Conservation (phyloP, 2,888 invertebrate species). For the Drosophila niveifrons region DNA sequence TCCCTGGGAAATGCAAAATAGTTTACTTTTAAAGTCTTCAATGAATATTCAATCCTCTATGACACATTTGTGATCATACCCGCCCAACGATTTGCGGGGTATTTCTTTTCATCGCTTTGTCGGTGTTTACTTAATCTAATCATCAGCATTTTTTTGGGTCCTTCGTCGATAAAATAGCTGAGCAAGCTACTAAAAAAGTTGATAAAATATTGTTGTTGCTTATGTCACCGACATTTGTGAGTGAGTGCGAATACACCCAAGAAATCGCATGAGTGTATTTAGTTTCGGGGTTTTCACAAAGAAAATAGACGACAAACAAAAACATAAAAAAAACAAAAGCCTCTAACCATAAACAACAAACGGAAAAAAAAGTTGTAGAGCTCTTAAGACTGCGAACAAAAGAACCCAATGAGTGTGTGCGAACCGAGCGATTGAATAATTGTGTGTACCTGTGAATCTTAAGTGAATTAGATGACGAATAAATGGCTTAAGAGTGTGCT, state of each 20-base stretch:
- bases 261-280: slow-evolving; percentile 6
- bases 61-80: too few species aligned
- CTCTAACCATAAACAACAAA: not conserved
- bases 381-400: slow-evolving; percentile 20
- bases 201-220: slow-evolving; percentile 53
- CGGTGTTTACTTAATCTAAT: slow-evolving; percentile 63
- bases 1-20: not conserved
- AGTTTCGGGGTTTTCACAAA: slow-evolving; percentile 26
- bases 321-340: not conserved
- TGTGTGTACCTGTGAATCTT: slow-evolving; percentile 3
- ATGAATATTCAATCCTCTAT: too few species aligned
- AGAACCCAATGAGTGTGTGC: slow-evolving; percentile 20
- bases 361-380: slow-evolving; percentile 9
- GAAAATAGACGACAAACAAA: not conserved
- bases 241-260: not conserved
- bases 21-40: too few species aligned
- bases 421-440: slow-evolving; percentile 15
- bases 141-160: slow-evolving; percentile 41
- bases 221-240: slow-evolving; percentile 22
- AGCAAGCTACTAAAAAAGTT: slow-evolving; percentile 41
- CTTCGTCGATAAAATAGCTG: slow-evolving; percentile 62
- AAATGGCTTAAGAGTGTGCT: not conserved
- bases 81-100: slow-evolving; percentile 5
- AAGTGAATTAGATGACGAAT: slow-evolving; percentile 16
- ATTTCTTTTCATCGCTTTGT: slow-evolving; percentile 43